Conservation (phyloP, 2,888 invertebrate genomes). For the Dynastes tityus region DNA sequence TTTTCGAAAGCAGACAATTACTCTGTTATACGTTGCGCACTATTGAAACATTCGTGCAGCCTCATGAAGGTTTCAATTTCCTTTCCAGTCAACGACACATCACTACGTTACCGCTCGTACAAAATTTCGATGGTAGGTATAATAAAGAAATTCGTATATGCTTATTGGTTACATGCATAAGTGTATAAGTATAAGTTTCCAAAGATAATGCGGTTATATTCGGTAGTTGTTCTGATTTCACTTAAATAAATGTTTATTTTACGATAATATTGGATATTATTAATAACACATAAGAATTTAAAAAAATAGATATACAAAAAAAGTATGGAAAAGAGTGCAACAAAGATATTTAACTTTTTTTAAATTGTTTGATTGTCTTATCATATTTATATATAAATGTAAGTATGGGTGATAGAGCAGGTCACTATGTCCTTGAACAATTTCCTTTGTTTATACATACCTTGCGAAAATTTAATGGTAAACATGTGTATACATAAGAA, state of each 20-base stretch:
- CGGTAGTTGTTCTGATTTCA: not conserved
- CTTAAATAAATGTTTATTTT: not conserved
- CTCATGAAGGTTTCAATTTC: slow-evolving; percentile 7
- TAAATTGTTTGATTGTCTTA: too few relatives aligned
- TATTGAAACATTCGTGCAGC: too few relatives aligned
- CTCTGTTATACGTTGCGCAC: not conserved
- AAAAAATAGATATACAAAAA: too few relatives aligned
- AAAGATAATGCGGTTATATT: not conserved
- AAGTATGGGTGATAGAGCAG: not conserved
- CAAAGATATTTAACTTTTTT: too few relatives aligned
- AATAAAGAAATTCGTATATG: too few relatives aligned
- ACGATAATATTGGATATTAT: too few relatives aligned
- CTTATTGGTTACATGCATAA: too few relatives aligned
- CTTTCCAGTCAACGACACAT: not conserved
- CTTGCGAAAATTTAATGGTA: too few relatives aligned
- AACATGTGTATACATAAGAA: too few relatives aligned
- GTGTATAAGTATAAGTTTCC: not conserved
- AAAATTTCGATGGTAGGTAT: not conserved
- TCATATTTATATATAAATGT: not conserved
- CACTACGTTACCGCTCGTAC: not conserved
- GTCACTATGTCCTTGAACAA: not conserved
- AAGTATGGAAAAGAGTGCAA: too few relatives aligned
- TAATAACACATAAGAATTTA: too few relatives aligned
- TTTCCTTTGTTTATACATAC: not conserved
- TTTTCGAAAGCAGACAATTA: not conserved